Evolutionary conservation across 2,113 vertebrate genomes (phyloP).

Genomic region (Pantherophis guttatus): DNA sequence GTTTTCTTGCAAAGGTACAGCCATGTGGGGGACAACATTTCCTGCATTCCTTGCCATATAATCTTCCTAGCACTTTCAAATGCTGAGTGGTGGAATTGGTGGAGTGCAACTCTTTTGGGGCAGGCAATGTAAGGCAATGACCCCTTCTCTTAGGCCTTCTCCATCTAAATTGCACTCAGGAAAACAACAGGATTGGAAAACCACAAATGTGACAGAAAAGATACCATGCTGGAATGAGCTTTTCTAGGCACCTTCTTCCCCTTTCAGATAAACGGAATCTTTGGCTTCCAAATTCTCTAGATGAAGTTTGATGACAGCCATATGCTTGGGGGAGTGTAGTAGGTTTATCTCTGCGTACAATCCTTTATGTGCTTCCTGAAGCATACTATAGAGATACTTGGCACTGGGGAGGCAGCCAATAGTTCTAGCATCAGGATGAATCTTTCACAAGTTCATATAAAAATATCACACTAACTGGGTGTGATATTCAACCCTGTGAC

Average conservation of each 20-base stretch:
- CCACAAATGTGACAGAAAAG: neutral
- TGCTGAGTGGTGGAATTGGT: neutral
- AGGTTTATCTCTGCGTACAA: neutral
- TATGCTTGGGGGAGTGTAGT: neutral
- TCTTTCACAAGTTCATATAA: neutral
- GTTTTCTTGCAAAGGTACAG: neutral
- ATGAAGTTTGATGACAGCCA: neutral
- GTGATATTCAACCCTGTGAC: neutral
- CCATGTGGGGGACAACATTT: neutral
- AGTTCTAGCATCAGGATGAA: neutral
- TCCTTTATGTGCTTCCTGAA: neutral
- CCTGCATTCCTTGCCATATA: neutral
- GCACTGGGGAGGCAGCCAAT: neutral
- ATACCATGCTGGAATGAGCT: neutral
- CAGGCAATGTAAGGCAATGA: neutral
- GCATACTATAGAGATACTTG: neutral
- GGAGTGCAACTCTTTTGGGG: neutral
- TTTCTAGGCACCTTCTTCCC: neutral
- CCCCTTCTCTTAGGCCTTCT: neutral
- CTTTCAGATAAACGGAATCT: neutral
- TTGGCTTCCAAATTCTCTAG: neutral
- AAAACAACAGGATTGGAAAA: neutral
- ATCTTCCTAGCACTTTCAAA: neutral
- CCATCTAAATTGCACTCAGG: neutral
- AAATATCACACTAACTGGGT: constrained; percentile 3